These are phyloP conservation scores for Desoria tigrina DNA, from an alignment of 2,888 invertebrate species.

Conservation along the genomic window DNA sequence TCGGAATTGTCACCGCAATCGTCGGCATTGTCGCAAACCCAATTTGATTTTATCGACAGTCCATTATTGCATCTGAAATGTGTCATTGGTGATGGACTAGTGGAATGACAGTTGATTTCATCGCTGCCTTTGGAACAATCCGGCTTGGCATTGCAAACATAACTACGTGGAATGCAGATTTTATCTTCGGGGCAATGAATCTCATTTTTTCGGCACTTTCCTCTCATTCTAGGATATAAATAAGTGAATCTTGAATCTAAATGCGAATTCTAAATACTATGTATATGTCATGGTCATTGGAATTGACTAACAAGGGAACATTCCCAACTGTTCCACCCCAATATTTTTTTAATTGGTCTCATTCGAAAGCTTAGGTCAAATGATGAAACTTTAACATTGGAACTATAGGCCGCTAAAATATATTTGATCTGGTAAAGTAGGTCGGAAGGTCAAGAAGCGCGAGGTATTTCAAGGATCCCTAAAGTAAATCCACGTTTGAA, in stretches of 20 bases:
- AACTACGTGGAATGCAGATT: slow-evolving; percentile 16
- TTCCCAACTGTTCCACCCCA: too few species aligned
- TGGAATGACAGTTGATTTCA: slow-evolving; percentile 25
- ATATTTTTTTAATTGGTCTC: too few species aligned
- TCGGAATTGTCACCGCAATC: slow-evolving; percentile 27
- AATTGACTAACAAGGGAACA: too few species aligned
- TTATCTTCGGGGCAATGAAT: slow-evolving; percentile 23
- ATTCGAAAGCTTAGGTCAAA: too few species aligned
- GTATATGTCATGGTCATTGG: too few species aligned
- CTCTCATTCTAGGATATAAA: background rate
- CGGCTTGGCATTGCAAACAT: slow-evolving; percentile 10
- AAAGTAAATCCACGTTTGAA: too few species aligned
- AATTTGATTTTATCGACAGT: slow-evolving; percentile 8
- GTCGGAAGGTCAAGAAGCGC: too few species aligned
- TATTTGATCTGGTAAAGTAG: too few species aligned
- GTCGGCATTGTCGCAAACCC: slow-evolving; percentile 21
- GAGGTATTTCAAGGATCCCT: too few species aligned
- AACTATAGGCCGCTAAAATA: too few species aligned
- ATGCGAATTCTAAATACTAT: too few species aligned
- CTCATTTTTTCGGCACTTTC: slow-evolving; percentile 19
- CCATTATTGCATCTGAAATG: slow-evolving; percentile 38
- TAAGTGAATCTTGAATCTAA: background rate
- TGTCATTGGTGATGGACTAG: slow-evolving; percentile 1
- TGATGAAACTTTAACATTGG: too few species aligned
- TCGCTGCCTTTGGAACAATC: slow-evolving; percentile 26